Base-by-base conservation (phyloP, 2,113 vertebrate genomes). In the Parus major region DNA sequence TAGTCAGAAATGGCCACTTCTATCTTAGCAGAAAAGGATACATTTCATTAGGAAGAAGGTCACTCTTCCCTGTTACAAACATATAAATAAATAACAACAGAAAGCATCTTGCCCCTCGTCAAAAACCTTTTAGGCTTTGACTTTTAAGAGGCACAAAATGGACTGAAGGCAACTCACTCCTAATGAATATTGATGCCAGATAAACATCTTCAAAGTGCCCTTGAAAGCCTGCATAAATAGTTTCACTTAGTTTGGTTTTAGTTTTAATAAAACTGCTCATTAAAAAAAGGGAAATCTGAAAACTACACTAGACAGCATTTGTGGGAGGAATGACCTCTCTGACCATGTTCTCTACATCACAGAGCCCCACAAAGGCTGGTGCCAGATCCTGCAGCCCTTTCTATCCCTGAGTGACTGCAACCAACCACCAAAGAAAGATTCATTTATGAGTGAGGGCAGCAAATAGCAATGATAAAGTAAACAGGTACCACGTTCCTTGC, bases 161-260 rank as follows among this genome's bases (percentile, higher is more conserved):
- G 60, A 83, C 92, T 9, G 42, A 70, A 71, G 63, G 33, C 36
- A 73, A 36, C 70, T 77, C 5, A 14, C 53, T 73, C 71, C 82
- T 82, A 85, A 92, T 44, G 70, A 87, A 79, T 70, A 78, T 59
- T 14, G 7, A 64, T 50, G 73, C 27, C 93, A 82, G 69, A 79
- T 55, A 83, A 93, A 78, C 82, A 60, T 71, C 86, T 91, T 70
- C 12, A 78, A 92, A 92, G 83, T 69, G 83, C 73, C 92, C 86
- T 88, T 71, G 78, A 82, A 91, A 87, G 78, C 49, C 44, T 69
- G 63, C 31, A 79, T 41, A 69, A 93, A 88, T 9, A 55, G 18
- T 72, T 89, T 57, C 46, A 4, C 47, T 84, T 69, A 59, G 36
- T 61, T 75, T 66, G 50, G 28, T 4, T 63, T 85, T 63, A 31